Percentiles rank a stretch among this genome's conserved stretches.
Conservation (phyloP, 2,888 invertebrate species). For the Amorpha juglandis region DNA sequence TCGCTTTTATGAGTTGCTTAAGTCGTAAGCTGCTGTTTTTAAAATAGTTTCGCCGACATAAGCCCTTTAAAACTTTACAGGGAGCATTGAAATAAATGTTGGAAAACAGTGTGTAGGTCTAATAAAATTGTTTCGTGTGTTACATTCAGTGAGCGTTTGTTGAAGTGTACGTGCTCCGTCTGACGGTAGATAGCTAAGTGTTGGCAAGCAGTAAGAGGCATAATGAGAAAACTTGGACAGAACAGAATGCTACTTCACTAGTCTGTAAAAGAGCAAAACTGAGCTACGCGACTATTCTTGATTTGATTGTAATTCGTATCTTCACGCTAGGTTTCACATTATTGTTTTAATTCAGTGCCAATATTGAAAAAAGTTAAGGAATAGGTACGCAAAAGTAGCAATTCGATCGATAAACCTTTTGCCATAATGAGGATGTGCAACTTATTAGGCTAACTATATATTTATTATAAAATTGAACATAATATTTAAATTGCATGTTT, state of each 20-base stretch:
- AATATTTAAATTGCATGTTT: too few species aligned
- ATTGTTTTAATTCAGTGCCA: not conserved
- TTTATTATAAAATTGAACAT: too few species aligned
- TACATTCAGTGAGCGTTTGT: slow-evolving; percentile 42
- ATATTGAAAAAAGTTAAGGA: not conserved
- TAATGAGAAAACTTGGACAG: slow-evolving; percentile 81
- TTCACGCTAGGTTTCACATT: slow-evolving; percentile 31
- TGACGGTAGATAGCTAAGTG: slow-evolving; percentile 64
- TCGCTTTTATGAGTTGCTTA: slow-evolving; percentile 72
- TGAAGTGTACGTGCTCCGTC: slow-evolving; percentile 59
- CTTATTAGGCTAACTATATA: too few species aligned
- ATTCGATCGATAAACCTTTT: too few species aligned
- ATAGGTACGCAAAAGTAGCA: too few species aligned
- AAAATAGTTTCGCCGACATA: slow-evolving; percentile 57
- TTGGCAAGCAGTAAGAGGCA: slow-evolving; percentile 64
- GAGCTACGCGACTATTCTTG: slow-evolving; percentile 49
- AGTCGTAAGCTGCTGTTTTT: slow-evolving; percentile 65
- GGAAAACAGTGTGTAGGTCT: slow-evolving; percentile 32
- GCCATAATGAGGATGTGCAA: too few species aligned
- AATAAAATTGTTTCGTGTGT: slow-evolving; percentile 41
- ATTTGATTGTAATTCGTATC: slow-evolving; percentile 52
- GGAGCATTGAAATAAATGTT: slow-evolving; percentile 61
- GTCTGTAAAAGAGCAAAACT: slow-evolving; percentile 49
- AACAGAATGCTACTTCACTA: slow-evolving; percentile 54
- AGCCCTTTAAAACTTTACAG: slow-evolving; percentile 54